A percentile compares a stretch with the other conserved stretches of the same genome.
Conservation (phyloP, 2,888 invertebrate genomes). For the Chrysolina haemoptera region DNA sequence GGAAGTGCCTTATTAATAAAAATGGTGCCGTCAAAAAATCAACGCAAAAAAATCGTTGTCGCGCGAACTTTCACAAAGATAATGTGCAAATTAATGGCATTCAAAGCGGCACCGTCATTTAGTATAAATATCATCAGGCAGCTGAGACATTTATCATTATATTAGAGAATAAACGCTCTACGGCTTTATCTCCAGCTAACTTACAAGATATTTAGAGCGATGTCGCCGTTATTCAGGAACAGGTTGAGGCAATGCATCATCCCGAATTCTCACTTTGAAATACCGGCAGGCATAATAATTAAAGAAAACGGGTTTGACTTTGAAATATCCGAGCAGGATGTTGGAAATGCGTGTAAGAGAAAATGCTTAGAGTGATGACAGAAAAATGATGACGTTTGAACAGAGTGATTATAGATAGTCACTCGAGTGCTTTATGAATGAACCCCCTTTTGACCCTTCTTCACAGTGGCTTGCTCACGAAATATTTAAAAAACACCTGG, state of each 20-base stretch:
- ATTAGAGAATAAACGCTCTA: slow-evolving; percentile 50
- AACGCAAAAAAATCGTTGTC: slow-evolving; percentile 8
- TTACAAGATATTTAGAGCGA: slow-evolving; percentile 63
- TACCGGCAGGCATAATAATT: slow-evolving; percentile 42
- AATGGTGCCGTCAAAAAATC: slow-evolving; percentile 20
- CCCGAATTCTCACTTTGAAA: slow-evolving; percentile 48
- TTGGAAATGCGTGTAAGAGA: slow-evolving; percentile 15
- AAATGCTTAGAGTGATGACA: background rate
- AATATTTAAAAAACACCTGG: no score
- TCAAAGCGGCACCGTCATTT: slow-evolving; percentile 54
- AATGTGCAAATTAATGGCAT: slow-evolving; percentile 51
- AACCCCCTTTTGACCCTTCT: no score
- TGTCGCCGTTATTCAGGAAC: slow-evolving; percentile 61
- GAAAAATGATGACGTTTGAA: background rate
- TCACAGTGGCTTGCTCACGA: no score
- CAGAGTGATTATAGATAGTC: background rate
- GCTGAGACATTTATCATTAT: slow-evolving; percentile 58
- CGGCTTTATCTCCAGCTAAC: slow-evolving; percentile 57
- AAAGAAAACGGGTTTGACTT: slow-evolving; percentile 35
- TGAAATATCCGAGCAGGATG: slow-evolving; percentile 32
- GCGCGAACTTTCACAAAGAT: slow-evolving; percentile 44
- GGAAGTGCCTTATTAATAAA: slow-evolving; percentile 23
- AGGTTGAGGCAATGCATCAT: slow-evolving; percentile 63
- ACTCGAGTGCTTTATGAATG: no score
- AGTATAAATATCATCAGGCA: slow-evolving; percentile 58